Evolutionary conservation across 2,888 invertebrate species (phyloP).

Genomic region (Caenorhabditis japonica): DNA sequence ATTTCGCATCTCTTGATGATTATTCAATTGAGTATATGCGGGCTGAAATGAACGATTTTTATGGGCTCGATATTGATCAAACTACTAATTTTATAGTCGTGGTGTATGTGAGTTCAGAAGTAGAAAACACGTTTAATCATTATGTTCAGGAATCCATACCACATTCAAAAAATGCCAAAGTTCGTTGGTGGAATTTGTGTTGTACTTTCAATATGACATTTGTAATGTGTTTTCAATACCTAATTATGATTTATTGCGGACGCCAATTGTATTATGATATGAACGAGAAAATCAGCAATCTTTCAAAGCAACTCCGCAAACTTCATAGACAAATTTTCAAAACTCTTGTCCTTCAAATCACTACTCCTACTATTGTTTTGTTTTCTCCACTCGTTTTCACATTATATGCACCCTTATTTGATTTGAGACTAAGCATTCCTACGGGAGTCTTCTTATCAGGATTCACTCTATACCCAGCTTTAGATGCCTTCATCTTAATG

Average conservation of each 20-base stretch:
- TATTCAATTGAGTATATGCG: neutral
- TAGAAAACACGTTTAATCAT: no score
- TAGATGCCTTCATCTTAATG: no score
- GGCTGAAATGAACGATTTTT: neutral
- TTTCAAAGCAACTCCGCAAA: neutral
- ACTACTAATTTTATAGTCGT: no score
- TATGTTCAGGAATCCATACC: constrained; percentile 4
- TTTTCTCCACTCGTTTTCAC: neutral
- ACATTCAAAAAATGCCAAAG: neutral
- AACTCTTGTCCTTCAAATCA: constrained; percentile 2
- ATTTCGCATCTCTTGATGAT: neutral
- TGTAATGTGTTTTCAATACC: constrained; percentile 15
- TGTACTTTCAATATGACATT: constrained; percentile 7
- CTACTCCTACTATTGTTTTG: neutral
- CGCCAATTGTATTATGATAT: neutral
- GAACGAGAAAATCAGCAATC: constrained; percentile 10
- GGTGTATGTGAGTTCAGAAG: no score
- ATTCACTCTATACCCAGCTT: neutral
- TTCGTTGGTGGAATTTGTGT: constrained; percentile 11
- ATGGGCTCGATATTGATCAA: constrained; percentile 9
- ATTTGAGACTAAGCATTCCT: neutral
- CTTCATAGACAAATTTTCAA: constrained; percentile 19
- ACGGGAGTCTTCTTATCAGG: neutral
- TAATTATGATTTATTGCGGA: constrained; percentile 18
- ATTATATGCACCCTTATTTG: neutral